Percentiles rank a stretch among this genome's conserved stretches.
Conservation (phyloP, 2,113 vertebrate species). For the Nibea coibor region DNA sequence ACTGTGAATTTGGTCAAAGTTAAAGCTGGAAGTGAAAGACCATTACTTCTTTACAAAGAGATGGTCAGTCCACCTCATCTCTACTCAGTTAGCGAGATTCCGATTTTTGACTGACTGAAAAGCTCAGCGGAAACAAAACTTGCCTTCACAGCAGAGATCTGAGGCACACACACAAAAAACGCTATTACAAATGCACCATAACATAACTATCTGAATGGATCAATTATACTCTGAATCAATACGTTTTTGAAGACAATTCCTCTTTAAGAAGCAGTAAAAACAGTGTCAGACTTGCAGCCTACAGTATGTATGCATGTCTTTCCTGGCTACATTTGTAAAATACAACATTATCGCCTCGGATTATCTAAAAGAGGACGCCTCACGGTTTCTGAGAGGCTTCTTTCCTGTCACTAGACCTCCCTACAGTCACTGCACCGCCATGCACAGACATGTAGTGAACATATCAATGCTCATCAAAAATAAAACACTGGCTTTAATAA, state of each 20-base stretch:
- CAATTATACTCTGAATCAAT: neutral
- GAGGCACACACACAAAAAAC: neutral
- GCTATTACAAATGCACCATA: neutral
- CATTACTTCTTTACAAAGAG: conserved; percentile 34
- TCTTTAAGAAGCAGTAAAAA: neutral
- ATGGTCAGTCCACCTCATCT: conserved; percentile 2
- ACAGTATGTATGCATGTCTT: neutral
- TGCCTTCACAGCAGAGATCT: neutral
- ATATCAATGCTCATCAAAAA: conserved; percentile 73
- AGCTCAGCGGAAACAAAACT: neutral
- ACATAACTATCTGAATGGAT: neutral
- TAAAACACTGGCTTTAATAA: conserved; percentile 66
- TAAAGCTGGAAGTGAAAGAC: conserved; percentile 39
- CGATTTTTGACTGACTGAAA: neutral
- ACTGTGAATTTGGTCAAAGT: conserved; percentile 54
- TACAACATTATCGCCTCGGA: neutral
- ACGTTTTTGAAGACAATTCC: neutral
- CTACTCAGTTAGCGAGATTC: conserved; percentile 16
- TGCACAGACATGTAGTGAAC: conserved; percentile 38
- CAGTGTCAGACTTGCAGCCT: no score
- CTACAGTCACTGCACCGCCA: conserved; percentile 30
- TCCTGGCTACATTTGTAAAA: neutral
- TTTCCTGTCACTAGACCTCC: conserved; percentile 19
- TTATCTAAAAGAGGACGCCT: neutral
- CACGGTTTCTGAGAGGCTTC: conserved; percentile 5